These are phyloP conservation scores for crab-eating macaque (Macaca fascicularis) DNA, from an alignment of 2,113 vertebrate species.

Conservation along the genomic window DNA sequence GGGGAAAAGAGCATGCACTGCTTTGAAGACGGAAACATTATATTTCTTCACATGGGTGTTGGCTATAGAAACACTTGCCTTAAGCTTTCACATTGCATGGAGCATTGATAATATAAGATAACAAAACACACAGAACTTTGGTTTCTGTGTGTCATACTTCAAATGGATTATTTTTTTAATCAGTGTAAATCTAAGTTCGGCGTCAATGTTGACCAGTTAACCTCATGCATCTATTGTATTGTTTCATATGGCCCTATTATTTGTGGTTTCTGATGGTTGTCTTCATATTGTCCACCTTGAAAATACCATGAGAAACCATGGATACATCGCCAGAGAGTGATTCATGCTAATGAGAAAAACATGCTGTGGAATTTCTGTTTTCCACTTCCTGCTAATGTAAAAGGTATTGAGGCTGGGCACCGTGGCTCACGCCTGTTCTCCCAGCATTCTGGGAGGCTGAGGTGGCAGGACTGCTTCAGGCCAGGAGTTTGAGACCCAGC, in stretches of 20 bases:
- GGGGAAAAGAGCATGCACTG: rapidly evolving
- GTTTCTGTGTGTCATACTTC: neutral
- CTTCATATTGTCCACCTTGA: neutral
- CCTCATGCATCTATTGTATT: neutral
- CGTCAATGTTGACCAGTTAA: too few species aligned
- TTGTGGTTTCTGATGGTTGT: neutral
- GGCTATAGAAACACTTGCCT: neutral
- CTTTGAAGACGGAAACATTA: neutral
- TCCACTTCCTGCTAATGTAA: neutral
- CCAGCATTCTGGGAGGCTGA: too few species aligned
- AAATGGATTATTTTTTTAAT: neutral
- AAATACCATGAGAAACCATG: neutral
- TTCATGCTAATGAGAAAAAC: rapidly evolving
- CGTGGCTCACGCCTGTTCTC: too few species aligned
- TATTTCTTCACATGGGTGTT: neutral
- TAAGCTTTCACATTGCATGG: neutral
- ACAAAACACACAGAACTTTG: too few species aligned
- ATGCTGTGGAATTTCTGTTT: too few species aligned
- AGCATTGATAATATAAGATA: rapidly evolving
- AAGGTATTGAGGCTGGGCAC: neutral
- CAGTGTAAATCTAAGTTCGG: neutral
- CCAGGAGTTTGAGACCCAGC: too few species aligned
- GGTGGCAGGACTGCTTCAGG: too few species aligned
- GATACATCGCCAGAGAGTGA: neutral
- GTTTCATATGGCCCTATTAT: neutral